Evolutionary conservation across 2,888 invertebrate species (phyloP), one percentile per base, ranked within the genome.

Genomic region (Scaptomyza caliginosa): DNA sequence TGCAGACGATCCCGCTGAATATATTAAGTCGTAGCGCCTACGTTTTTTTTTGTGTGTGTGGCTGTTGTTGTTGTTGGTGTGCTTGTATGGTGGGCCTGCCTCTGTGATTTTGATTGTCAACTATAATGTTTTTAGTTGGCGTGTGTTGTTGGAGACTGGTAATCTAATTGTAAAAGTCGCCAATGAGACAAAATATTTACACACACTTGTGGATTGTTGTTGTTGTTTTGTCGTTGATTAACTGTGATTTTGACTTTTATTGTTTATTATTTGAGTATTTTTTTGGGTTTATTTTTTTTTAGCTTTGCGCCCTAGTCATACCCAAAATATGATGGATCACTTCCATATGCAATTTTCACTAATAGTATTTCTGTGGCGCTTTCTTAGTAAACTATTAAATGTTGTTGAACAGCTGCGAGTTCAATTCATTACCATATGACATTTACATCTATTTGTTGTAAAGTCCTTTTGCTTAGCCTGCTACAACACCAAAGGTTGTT

Each of bases 301-400:
- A 60, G 60, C 58, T 69, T 59, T 52, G 59, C 81, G 68, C 84
- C 63, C 58, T 67, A 64, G 51, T 59, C 64, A 60, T 49, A 52
- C 45, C 58, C 48, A 42, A 42, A 68, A 75, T 67, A 76, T 88
- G 89, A 89, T 88, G 88, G 89, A 88, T 88, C 74, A 89, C 88
- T 89, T 88, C 89, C 89, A 83, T 77, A 74, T 81, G 87, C 79
- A 88, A 88, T 89, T 88, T 89, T 73, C 81, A 74, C 85, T 86
- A 88, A 86, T 85, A 88, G 85, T 85, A 72, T 64, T 67, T 74
- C 8, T 49, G 52, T 68, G 46, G 66, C 40, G 48, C 55, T 48
- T 62, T 45, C 64, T 70, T 75, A 45, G 68, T 75, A n/a, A n/a
- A n/a, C n/a, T n/a, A n/a, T n/a, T n/a, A n/a, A n/a, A n/a, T n/a